Evolutionary conservation across 2,797 vertebrate species (phyloP), one percentile per base, ranked within the genome.

Genomic region (Enteromius paludinosus): DNA sequence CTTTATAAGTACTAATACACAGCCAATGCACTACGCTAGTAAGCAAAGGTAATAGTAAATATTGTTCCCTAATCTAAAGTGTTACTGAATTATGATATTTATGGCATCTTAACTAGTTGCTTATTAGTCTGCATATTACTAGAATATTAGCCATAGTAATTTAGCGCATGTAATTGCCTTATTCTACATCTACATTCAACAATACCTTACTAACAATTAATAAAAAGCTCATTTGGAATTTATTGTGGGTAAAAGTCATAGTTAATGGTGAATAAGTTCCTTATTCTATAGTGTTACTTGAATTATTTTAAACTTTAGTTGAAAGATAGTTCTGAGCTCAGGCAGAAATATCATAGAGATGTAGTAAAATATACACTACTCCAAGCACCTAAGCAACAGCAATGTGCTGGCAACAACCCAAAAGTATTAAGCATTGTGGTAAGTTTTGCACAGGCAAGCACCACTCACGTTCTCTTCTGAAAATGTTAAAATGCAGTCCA

Each of bases 341-440:
- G 41, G 45, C 23, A 45, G 14, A 2, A 28, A 61, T 15, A 6
- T 61, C 59, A 28, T 61, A 61, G 23, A 61, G 23, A 33, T 72
- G 45, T 72, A n/a, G 45, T 20, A 52, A 72, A 72, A 72, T 72
- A 2, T 52, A 6, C 30, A 49, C 45, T 45, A 62, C 17, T 76
- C 23, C 41, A 62, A 20, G 61, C 17, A 62, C 3, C 14, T 62
- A 1, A 30, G 41, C 38, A 14, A 64, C 12, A 25, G n/a, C 33
- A 75, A 18, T 52, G 4, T 47, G 10, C 33, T 77, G 15, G 74
- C 41, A 15, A 47, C 56, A 7, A 8, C 25, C 54, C 23, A 61
- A 12, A 43, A 41, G n/a, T 30, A 4, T 41, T 43, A 25, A 30
- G 9, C 15, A 5, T 62, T 23, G n/a, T 45, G 41, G 14, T 10